Conservation (phyloP, 2,888 invertebrate genomes). For the Paralinhomoeus sp. region DNA sequence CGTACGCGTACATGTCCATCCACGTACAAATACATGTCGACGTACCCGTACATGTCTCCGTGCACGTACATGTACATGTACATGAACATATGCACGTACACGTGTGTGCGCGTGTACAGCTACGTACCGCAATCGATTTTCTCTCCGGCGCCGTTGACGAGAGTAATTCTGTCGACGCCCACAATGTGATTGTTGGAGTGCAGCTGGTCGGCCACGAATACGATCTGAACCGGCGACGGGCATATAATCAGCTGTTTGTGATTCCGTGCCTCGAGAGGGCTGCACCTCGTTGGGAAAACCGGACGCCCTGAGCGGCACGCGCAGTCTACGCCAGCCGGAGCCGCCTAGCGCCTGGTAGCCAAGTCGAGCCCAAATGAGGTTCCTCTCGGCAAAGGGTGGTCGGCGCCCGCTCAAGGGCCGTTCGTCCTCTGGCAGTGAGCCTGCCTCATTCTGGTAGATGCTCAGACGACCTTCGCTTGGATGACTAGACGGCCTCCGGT, state of each 20-base stretch:
- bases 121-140: conserved; percentile 3
- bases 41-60: too few species aligned
- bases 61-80: too few species aligned
- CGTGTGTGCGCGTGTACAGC: too few species aligned
- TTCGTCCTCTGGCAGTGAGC: too few species aligned
- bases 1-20: too few species aligned
- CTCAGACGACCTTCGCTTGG: conserved; percentile 1
- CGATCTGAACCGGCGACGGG: background rate
- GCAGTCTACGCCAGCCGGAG: conserved; percentile 1
- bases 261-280: background rate
- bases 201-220: conserved; percentile 1
- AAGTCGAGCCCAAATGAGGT: background rate
- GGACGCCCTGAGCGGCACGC: conserved; percentile 2
- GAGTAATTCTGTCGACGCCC: conserved; percentile 3
- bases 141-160: conserved; percentile 1
- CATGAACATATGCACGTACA: too few species aligned
- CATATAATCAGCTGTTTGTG: background rate
- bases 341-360: background rate
- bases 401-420: background rate
- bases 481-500: background rate
- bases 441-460: conserved; percentile 1
- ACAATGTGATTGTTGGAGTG: background rate
- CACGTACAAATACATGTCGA: too few species aligned
- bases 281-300: conserved; percentile 2
- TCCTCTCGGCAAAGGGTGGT: background rate